Percentiles rank a stretch among this genome's conserved stretches.
phyloP scores from a whole-genome alignment of 1,140 invertebrate species.

The Hycleus cichorii region DNA sequence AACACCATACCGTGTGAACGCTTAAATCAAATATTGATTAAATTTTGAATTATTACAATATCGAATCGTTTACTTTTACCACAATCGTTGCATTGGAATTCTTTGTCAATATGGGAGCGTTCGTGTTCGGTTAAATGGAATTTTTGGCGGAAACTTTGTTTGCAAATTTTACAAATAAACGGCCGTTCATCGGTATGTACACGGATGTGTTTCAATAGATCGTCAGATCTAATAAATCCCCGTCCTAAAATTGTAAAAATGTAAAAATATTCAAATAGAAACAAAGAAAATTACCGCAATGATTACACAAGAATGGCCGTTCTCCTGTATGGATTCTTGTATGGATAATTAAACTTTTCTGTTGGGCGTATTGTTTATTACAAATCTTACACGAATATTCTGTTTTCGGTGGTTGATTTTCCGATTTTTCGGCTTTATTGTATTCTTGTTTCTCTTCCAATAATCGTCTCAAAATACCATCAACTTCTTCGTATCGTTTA shows the following conservation, averaged over 20 bases:
- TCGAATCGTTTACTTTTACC: conserved; percentile 40
- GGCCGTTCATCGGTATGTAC: conserved; percentile 20
- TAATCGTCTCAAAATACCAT: neutral
- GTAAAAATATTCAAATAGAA: neutral
- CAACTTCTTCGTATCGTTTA: conserved; percentile 17
- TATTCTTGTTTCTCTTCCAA: neutral
- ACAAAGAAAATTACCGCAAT: conserved; percentile 19
- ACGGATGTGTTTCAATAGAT: conserved; percentile 10
- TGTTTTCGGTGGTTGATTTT: neutral
- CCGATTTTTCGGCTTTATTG: neutral
- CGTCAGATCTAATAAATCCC: conserved; percentile 12
- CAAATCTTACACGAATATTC: conserved; percentile 1
- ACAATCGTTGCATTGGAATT: conserved; percentile 57
- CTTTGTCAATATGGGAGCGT: conserved; percentile 42
- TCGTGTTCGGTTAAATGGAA: conserved; percentile 39
- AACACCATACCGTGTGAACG: conserved; percentile 11
- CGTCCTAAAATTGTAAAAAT: too few species aligned
- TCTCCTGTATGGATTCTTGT: conserved; percentile 21
- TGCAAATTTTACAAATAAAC: conserved; percentile 16
- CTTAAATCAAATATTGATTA: neutral
- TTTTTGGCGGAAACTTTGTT: conserved; percentile 13
- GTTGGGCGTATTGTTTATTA: conserved; percentile 1
- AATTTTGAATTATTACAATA: neutral
- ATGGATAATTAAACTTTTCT: neutral
- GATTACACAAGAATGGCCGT: conserved; percentile 20